Evolutionary conservation across 2,797 vertebrate species (phyloP), one percentile per base, ranked within the genome.

Genomic region (Lophura swinhoii): DNA sequence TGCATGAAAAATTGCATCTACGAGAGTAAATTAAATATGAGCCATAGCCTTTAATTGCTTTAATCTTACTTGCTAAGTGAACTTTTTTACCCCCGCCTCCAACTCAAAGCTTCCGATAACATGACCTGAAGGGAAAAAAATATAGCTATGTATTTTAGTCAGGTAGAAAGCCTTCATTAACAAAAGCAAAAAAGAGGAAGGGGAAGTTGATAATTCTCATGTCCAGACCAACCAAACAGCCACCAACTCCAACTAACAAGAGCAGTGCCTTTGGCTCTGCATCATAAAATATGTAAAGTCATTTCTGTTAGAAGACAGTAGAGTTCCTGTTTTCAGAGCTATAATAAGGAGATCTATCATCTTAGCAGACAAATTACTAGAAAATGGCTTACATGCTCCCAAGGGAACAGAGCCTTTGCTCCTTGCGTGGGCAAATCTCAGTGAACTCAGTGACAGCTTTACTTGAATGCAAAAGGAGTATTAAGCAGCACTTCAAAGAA

Each of bases 11-110:
- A 95, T 84, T 67, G 76, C 55, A 94, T 96, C 95, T 92, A 94
- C n/a, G 43, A 92, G 86, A 85, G 95, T 94, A 96, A 96, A 95
- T 94, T 96, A 91, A 96, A 96, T 92, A 84, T 55, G 94, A 95
- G 84, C 86, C 76, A 96, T 95, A 96, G 95, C 91, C 92, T 98
- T 95, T 97, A 97, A 97, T 97, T 96, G 91, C 94, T 95, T 97
- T 96, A 92, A 93, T 97, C 96, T 97, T 95, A 90, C 88, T 94
- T 93, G 89, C 91, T 70, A 95, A 92, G 87, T 90, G 89, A 95
- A 90, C 87, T 90, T 93, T 77, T 95, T 84, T 84, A 95, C 58
- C 87, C 74, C 88, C 87, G 88, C 81, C 76, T 76, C 79, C 81
- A 82, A 66, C 90, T 96, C 96, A 97, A 91, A 97, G 96, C 94